A percentile compares a stretch with the other conserved stretches of the same genome.
Evolutionary conservation across 2,797 vertebrate genomes (phyloP).

Genomic region (Darevskia mixta): DNA sequence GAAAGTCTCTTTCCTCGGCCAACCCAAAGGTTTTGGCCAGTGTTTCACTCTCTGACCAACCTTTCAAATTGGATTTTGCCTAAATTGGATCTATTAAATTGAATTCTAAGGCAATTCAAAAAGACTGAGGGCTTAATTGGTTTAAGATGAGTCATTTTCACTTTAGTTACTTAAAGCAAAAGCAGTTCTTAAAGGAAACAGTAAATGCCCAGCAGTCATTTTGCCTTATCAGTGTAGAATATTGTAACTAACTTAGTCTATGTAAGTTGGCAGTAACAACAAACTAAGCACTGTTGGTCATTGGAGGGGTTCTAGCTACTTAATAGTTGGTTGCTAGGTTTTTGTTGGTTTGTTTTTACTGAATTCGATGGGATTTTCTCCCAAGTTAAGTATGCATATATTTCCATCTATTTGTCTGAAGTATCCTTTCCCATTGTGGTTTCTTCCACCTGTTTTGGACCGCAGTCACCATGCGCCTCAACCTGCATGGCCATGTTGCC

Average conservation of each 20-base stretch:
- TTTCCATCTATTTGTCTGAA: neutral
- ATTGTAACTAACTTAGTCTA: constrained; percentile 4
- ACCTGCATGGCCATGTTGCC: too few species aligned
- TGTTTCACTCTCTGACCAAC: constrained; percentile 21
- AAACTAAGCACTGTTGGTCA: constrained; percentile 33
- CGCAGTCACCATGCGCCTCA: too few species aligned
- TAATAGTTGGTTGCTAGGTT: neutral
- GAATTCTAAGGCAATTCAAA: constrained; percentile 50
- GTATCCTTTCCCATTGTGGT: neutral
- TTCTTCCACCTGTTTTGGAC: neutral
- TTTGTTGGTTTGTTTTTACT: neutral
- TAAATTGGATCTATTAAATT: constrained; percentile 56
- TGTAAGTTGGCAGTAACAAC: neutral
- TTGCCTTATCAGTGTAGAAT: constrained; percentile 24
- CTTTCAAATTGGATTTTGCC: constrained; percentile 59
- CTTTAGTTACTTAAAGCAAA: constrained; percentile 40
- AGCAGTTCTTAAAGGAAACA: constrained; percentile 44
- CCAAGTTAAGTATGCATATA: neutral
- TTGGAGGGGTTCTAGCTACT: neutral
- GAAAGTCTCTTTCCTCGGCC: constrained; percentile 48
- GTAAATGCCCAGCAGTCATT: constrained; percentile 5
- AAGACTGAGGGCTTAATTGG: constrained; percentile 41
- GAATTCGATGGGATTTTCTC: neutral
- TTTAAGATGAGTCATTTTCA: constrained; percentile 52
- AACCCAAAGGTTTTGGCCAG: constrained; percentile 34